Percentiles rank a stretch among this genome's conserved stretches.
These are phyloP conservation scores for Heliopora coerulea DNA, from an alignment of 92 coral and sea anemone genomes.

Conservation along the genomic window DNA sequence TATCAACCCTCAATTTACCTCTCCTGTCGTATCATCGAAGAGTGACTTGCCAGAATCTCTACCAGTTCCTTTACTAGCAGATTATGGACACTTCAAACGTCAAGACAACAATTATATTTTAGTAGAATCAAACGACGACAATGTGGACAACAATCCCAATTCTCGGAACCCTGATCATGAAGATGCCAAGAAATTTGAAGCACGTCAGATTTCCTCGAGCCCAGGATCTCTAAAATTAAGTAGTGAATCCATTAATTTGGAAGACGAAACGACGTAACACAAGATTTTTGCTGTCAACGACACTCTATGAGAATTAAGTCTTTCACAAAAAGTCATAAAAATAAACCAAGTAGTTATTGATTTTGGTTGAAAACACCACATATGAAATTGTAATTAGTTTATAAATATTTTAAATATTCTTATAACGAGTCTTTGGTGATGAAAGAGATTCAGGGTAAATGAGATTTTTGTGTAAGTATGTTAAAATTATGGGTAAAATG, in stretches of 20 bases:
- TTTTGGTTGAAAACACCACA: no score
- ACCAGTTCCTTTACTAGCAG: slow-evolving; percentile 77
- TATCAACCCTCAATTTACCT: slow-evolving; percentile 23
- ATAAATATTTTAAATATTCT: no score
- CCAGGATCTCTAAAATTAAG: background rate
- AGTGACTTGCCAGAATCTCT: slow-evolving; percentile 51
- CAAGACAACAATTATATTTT: slow-evolving; percentile 39
- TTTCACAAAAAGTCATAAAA: no score
- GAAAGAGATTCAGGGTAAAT: no score
- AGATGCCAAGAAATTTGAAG: background rate
- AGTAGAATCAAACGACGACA: slow-evolving; percentile 34
- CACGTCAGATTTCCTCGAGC: background rate
- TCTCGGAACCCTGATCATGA: background rate
- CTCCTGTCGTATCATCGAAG: slow-evolving; percentile 33
- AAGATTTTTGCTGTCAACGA: background rate
- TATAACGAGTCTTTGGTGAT: no score
- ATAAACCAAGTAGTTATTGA: no score
- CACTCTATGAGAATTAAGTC: no score
- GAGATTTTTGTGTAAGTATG: no score
- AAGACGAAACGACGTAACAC: background rate
- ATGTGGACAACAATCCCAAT: background rate
- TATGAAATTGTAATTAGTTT: no score
- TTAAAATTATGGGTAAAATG: no score
- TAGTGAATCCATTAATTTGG: background rate
- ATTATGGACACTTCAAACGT: slow-evolving; percentile 74